phyloP scores from a whole-genome alignment of 2,797 vertebrate genomes.

The Australoheros facetus region DNA sequence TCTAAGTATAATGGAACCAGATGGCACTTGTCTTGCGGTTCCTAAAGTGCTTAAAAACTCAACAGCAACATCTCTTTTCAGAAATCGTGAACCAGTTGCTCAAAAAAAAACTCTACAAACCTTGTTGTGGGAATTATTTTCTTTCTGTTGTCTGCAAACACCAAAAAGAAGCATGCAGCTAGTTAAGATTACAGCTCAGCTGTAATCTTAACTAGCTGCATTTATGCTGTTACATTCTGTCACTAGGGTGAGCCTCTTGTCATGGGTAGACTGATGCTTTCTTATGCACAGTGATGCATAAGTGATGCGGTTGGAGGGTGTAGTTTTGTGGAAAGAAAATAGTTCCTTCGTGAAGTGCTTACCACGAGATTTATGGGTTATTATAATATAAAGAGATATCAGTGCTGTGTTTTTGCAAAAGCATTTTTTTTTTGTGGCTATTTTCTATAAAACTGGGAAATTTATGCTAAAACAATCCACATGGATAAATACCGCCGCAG shows the following conservation, averaged over 20 bases:
- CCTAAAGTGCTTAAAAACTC: background rate
- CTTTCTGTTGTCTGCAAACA: background rate
- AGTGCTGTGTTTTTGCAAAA: no score
- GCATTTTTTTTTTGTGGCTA: no score
- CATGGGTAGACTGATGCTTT: background rate
- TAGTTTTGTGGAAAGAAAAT: background rate
- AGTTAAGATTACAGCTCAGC: background rate
- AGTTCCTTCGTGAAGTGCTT: background rate
- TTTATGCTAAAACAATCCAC: fast-evolving
- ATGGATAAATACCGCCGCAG: background rate
- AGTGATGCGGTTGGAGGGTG: background rate
- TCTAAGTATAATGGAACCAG: background rate
- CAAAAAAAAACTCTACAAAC: background rate
- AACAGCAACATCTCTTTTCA: background rate
- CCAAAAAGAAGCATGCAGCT: background rate
- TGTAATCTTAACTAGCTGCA: background rate
- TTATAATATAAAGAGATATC: background rate
- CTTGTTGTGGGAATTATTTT: background rate
- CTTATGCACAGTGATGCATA: background rate
- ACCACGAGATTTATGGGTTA: background rate
- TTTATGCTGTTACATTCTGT: background rate
- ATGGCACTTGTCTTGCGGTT: background rate
- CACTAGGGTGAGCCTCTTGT: background rate
- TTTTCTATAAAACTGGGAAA: fast-evolving
- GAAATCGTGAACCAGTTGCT: background rate